Evolutionary conservation across 2,113 vertebrate species (phyloP), one percentile per base, ranked within the genome.

Genomic region (Sigmodon hispidus): DNA sequence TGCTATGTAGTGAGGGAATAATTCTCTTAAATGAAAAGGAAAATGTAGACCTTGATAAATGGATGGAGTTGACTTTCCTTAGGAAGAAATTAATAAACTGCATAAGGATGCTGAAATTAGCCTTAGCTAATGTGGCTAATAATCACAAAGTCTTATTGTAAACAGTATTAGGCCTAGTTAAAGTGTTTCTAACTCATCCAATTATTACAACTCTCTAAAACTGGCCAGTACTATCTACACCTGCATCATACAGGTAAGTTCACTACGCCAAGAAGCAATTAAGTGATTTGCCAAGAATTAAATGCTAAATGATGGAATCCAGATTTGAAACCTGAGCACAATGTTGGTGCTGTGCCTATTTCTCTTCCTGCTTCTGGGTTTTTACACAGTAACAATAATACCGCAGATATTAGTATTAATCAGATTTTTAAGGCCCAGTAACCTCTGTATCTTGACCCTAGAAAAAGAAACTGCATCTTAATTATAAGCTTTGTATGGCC

Each of bases 21-120:
- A 59, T 29, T 40, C n/a, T 76, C 75, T 70, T 43, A 81, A 90
- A 69, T 2, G 61, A 69, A 67, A 48, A 45, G 59, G 21, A 31
- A 75, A 69, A 87, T 26, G 15, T 26, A 17, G 22, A 50, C 75
- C 57, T 69, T 3, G 8, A 8, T 26, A 63, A 4, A 72, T 65
- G 29, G 6, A 72, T 65, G 29, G 83, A 83, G 36, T 55, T 75
- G 10, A 50, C 45, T 8, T 4, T 12, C 45, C 10, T 7, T 12
- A 48, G 29, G 75, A 83, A 95, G 43, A 77, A 81, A 87, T 69
- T 95, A 61, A 10, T 75, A 83, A 70, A 48, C 69, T 91, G n/a
- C 19, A 31, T 57, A 55, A 77, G 19, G 24, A 45, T 77, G 1
- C 43, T 87, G 87, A 88, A 91, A 70, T 19, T 36, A 24, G 15